A percentile compares a stretch with the other conserved stretches of the same genome.
These are phyloP conservation scores for Phymanthus crucifer DNA, from an alignment of 92 coral and sea anemone species.

Conservation along the genomic window DNA sequence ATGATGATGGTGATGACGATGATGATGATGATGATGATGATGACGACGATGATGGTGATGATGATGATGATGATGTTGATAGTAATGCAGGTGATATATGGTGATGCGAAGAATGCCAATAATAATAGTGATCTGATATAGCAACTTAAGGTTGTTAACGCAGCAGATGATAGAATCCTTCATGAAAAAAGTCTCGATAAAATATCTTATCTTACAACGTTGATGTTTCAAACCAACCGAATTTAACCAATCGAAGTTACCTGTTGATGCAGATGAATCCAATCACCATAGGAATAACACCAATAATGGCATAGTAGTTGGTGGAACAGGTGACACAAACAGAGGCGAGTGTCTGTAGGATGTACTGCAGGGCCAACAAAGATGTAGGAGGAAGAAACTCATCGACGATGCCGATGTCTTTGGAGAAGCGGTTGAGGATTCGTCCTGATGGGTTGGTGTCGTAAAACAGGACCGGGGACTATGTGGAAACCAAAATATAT, in stretches of 20 bases:
- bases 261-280: conserved; percentile 81
- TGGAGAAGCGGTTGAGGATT: conserved; percentile 83
- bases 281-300: conserved; percentile 76
- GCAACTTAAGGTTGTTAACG: too few species aligned
- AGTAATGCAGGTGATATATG: too few species aligned
- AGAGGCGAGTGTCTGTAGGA: conserved; percentile 85
- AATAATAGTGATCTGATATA: too few species aligned
- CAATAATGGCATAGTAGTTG: conserved; percentile 80
- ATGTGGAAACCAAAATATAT: not conserved
- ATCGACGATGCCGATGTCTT: conserved; percentile 89
- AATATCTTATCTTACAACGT: too few species aligned
- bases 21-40: too few species aligned
- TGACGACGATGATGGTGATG: too few species aligned
- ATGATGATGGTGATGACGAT: too few species aligned
- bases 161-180: too few species aligned
- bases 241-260: conserved; percentile 15
- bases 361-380: conserved; percentile 77
- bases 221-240: not conserved
- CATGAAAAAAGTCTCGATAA: too few species aligned
- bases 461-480: conserved; percentile 79
- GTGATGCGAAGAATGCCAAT: too few species aligned
- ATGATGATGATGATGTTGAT: too few species aligned
- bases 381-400: conserved; percentile 91
- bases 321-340: conserved; percentile 86
- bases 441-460: conserved; percentile 91